Evolutionary conservation across 2,113 vertebrate genomes (phyloP), one percentile per base, ranked within the genome.

Genomic region (Paracanthobrama guichenoti): DNA sequence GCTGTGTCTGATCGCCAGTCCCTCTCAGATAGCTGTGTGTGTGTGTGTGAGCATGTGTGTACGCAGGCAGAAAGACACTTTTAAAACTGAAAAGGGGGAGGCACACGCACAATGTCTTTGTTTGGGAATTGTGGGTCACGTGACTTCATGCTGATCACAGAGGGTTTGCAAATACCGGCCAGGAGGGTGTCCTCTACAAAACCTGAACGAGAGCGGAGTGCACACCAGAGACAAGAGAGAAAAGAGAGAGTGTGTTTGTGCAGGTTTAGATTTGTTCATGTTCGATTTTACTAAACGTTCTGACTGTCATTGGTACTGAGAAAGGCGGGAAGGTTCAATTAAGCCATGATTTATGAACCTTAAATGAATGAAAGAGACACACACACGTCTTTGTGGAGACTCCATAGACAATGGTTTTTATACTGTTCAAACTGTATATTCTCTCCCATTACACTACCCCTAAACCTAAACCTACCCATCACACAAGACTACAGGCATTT

Each of bases 81-180:
- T 82, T 77, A 89, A 87, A 83, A 79, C 79, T 26, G 53, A 67
- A 73, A 67, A 67, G 80, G 82, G 53, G 89, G 87, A 87, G 88
- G 89, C 88, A 91, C 90, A 89, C 87, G 87, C 89, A 76, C 90
- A 91, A 86, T 93, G 91, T 93, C 94, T 96, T 96, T 96, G 95
- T 96, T 95, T 95, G 93, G 91, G 91, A 93, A 94, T 92, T 91
- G 90, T 90, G 89, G 91, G 91, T 93, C 95, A 96, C 92, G 93
- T 96, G 95, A 92, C 88, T 84, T 74, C 71, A 82, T 88, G 84
- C 91, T 94, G 94, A 94, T 91, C 93, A 90, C 73, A 85, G 67
- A 74, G 84, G 89, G 90, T 89, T 88, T 89, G 88, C 89, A 87
- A 87, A 90, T 88, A 88, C 89, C 89, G 93, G 92, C 85, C 88